These are phyloP conservation scores for Tokudaia tokunoshimensis DNA, from an alignment of 2,797 vertebrate genomes.

Conservation along the genomic window DNA sequence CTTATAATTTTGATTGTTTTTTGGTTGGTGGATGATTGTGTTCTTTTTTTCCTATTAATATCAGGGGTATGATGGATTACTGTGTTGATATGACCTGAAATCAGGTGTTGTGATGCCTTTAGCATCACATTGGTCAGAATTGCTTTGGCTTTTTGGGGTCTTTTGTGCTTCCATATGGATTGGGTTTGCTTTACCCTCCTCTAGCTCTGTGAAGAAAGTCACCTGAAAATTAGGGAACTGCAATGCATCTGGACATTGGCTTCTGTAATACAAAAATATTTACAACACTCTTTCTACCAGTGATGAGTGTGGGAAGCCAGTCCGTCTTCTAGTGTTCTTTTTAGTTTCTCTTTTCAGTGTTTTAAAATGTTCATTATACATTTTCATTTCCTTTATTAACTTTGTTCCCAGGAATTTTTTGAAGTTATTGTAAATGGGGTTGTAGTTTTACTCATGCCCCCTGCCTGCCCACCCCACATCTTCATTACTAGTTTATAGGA, in stretches of 20 bases:
- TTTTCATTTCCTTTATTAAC: neutral
- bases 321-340: neutral
- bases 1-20: neutral
- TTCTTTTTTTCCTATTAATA: neutral
- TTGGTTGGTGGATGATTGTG: neutral
- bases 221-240: neutral
- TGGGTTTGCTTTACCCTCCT: neutral
- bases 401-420: neutral
- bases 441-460: neutral
- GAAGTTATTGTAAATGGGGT: neutral
- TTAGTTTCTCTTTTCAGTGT: neutral
- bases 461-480: neutral
- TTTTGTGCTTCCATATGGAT: neutral
- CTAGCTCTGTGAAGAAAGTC: neutral
- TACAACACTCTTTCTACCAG: neutral
- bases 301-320: neutral
- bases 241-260: neutral
- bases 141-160: neutral
- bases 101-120: neutral
- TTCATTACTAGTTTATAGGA: neutral
- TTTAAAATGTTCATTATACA: neutral
- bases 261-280: neutral
- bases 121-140: too few relatives aligned
- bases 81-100: neutral
- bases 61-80: neutral